Percentiles rank a stretch among this genome's conserved stretches.
Conservation (phyloP, 2,888 invertebrate genomes). For the Osedax frankpressi region DNA sequence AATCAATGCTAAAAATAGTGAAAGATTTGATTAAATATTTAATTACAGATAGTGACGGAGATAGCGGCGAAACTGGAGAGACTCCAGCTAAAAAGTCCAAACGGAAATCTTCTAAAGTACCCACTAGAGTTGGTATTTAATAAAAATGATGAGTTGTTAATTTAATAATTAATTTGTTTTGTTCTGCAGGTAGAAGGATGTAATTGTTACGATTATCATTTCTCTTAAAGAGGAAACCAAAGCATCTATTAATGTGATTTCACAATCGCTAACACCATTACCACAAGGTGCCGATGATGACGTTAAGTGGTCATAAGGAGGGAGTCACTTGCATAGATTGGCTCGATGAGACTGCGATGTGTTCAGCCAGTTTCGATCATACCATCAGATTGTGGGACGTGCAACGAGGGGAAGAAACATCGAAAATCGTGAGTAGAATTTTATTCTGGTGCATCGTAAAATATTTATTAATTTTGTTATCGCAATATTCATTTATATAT, state of each 20-base stretch:
- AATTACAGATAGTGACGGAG: conserved; percentile 23
- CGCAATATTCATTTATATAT: not conserved
- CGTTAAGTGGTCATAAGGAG: conserved; percentile 82
- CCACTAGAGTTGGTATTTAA: too few species aligned
- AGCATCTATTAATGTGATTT: too few species aligned
- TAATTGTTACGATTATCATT: too few species aligned
- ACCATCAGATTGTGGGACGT: conserved; percentile 86
- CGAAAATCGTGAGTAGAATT: conserved; percentile 6
- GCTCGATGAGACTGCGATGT: conserved; percentile 64
- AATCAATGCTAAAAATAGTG: too few species aligned
- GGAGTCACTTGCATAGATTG: conserved; percentile 72
- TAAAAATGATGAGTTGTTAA: too few species aligned
- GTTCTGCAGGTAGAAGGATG: too few species aligned
- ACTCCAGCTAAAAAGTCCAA: conserved; percentile 36
- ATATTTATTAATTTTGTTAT: not conserved
- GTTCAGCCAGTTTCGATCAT: conserved; percentile 89
- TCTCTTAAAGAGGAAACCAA: too few species aligned
- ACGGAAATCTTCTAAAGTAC: too few species aligned
- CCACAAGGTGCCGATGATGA: conserved; percentile 58
- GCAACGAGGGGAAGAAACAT: conserved; percentile 60
- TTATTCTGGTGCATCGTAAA: not conserved
- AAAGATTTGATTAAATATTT: not conserved
- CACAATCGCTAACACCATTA: too few species aligned
- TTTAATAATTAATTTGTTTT: too few species aligned
- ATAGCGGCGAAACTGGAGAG: conserved; percentile 32